Base-by-base conservation (phyloP, 2,888 invertebrate species). In the Chorisops tibialis region DNA sequence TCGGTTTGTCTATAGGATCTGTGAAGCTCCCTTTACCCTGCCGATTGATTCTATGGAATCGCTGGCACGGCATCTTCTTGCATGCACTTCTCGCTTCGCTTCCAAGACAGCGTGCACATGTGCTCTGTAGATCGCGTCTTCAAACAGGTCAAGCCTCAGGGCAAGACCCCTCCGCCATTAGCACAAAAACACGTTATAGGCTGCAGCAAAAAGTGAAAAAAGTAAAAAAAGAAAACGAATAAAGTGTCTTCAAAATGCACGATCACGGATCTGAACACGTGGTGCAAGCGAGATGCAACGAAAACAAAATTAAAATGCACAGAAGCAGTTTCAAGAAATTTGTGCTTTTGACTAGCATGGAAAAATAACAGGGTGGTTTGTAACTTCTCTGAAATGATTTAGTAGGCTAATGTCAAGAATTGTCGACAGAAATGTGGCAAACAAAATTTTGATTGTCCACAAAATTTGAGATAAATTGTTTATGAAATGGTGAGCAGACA, bases 231-330 rank as follows among this genome's bases (percentile, higher is more conserved):
- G 7, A 11, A 11, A 37, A 11, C 11, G 11, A 9, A 37, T 11
- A 5, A 14, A 16, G 41, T 41, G 30, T 30, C 30, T 30, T 30
- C 30, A 30, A 2, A 7, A 9, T 30, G 30, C 30, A 30, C 30
- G 30, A 30, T 30, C 30, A 30, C 30, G 30, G 2, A 30, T 30
- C 30, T 30, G 30, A 30, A 30, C 30, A 30, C 30, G 54, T 59
- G 51, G 63, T 60, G 37, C 24, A 43, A 61, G 37, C 24, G 61
- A 47, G 63, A 64, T 45, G 63, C 41, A 58, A 47, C 24, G 51
- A 64, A 61, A 59, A 61, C 63, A 64, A 61, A 61, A 61, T 59
- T 61, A 47, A 61, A 63, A 58, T 58, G 58, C 63, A 64, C 61
- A 61, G 64, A 58, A 61, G 61, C 64, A 18, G 51, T 37, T 35